Evolutionary conservation across 2,113 vertebrate species (phyloP).

Genomic region (Boulengeromyrus knoepffleri): DNA sequence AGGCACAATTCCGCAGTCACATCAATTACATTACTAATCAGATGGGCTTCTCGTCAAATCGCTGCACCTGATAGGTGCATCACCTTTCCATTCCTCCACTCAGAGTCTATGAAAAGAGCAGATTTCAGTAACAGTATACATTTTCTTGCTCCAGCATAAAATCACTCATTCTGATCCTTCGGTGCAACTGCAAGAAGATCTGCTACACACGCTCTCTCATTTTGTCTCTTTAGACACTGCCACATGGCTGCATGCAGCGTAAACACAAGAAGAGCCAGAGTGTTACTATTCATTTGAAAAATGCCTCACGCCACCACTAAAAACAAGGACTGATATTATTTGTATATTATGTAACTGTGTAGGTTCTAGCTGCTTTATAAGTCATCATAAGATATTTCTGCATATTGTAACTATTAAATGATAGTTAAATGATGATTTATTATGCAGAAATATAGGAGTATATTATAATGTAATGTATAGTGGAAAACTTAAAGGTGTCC

Average conservation of each 20-base stretch:
- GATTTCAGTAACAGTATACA: neutral
- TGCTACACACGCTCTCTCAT: neutral
- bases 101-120: neutral
- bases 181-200: neutral
- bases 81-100: neutral
- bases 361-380: neutral
- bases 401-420: neutral
- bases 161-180: neutral
- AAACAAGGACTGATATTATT: neutral
- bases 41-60: neutral
- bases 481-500: neutral
- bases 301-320: neutral
- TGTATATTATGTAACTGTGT: neutral
- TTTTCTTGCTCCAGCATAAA: neutral
- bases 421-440: neutral
- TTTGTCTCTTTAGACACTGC: neutral
- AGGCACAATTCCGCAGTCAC: neutral
- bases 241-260: neutral
- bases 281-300: neutral
- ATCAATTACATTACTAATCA: neutral
- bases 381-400: neutral
- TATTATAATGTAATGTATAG: neutral
- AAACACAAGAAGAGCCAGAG: neutral
- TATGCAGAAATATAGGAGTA: neutral
- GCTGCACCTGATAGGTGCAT: neutral